Base-by-base conservation (phyloP, 2,888 invertebrate genomes). In the Campoplex capitator region DNA sequence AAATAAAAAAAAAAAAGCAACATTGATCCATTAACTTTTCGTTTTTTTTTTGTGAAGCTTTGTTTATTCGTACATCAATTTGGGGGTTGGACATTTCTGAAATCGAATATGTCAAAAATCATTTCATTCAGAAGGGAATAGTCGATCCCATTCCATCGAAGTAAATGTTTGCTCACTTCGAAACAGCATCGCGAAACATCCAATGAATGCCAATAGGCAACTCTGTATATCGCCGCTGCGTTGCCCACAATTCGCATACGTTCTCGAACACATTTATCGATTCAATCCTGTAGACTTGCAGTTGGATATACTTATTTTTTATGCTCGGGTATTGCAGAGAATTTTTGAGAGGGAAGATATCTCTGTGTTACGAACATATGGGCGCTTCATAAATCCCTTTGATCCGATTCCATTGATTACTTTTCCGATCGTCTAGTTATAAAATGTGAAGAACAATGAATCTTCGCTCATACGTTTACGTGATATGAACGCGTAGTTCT, bases 401-500 rank as follows among this genome's bases (percentile, higher is more conserved):
- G 42, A 67, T 78, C 70, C 35, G 68, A 23, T 51, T 73, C 23
- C 51, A 45, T 65, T 16, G 75, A 73, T 77, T 78, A 42, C 28
- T 51, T 73, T 16, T 45, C 68, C 76, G 48, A 58, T 56, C 42
- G 70, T 56, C 56, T 51, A 38, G 70, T 83, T 28, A 45, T 65
- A 68, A 74, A 78, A 75, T 77, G 51, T 68, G 77, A 79, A 75
- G 23, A 75, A 51, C 78, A 83, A 48, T 79, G 79, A 73, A 83
- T 48, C 38, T 78, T 73, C 65, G 35, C 42, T 42, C 58, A 54
- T 85, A 70, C 79, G 45, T 79, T 78, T 83, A 67, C 74, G 74
- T 58, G 54, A 73, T 62, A 70, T 13, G 68, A 54, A 23, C 48
- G 74, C 65, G 32, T 56, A 48, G 75, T 79, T 79, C 38, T 65